Evolutionary conservation across 2,888 invertebrate genomes (phyloP), one percentile per base, ranked within the genome.

Genomic region (Esperia sulphurella): DNA sequence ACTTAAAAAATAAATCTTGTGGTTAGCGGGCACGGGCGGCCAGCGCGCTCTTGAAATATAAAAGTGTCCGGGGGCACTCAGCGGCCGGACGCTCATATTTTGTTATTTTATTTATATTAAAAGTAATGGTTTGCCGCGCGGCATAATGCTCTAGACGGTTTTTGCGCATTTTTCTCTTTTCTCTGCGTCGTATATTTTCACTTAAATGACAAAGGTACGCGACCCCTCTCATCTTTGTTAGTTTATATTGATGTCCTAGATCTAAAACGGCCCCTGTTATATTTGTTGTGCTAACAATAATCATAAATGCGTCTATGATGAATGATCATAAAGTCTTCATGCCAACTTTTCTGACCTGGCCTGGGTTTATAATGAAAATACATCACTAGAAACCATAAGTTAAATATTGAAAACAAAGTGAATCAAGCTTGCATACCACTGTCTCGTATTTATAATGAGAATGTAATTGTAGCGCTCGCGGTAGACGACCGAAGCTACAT

Each of bases 41-140:
- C 55, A 53, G 54, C 54, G 58, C 66, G 68, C 75, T 78, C 71
- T 73, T 84, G 79, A 81, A 84, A 83, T 86, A 86, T 84, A 86
- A 86, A 86, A 88, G 83, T 84, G 85, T 81, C 81, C 79, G 71
- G 83, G 83, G 86, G 85, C 85, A 85, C 88, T 85, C 87, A 78
- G 75, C 86, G 83, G 86, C 86, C 86, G 87, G 88, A 87, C 85
- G 75, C 88, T 89, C 89, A 89, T 89, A 89, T 89, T 89, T 89
- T 89, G 88, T 87, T 89, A 88, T 89, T 88, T 89, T 88, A 88
- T 88, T 88, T 88, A 85, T 88, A 89, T 89, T 87, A 88, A 89
- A 89, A 89, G 89, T 89, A 89, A 89, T 89, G 88, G 87, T 82
- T 69, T 61, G 71, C 68, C 78, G 75, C 79, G 75, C 79, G 73